Conservation (phyloP, 1,140 invertebrate species). For the Antheraea mylitta region DNA sequence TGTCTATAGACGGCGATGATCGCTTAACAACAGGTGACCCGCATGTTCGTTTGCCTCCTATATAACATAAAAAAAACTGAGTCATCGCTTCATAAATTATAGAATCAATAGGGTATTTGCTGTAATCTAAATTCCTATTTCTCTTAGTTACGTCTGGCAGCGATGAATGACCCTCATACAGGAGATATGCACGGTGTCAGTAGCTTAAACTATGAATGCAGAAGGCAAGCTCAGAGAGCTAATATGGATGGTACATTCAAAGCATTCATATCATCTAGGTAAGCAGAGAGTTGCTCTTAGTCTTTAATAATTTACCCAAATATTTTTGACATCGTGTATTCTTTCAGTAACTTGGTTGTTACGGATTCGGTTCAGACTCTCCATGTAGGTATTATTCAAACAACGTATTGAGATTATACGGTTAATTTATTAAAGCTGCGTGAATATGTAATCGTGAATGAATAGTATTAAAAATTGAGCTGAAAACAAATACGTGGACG, state of each 20-base stretch:
- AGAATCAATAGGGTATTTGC: too few species aligned
- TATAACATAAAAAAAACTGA: too few species aligned
- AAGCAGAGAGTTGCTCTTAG: constrained; percentile 23
- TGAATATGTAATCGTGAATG: background rate
- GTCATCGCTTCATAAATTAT: too few species aligned
- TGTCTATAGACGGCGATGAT: too few species aligned
- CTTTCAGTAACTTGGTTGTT: too few species aligned
- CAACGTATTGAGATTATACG: too few species aligned
- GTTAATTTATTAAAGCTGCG: background rate
- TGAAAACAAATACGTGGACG: background rate
- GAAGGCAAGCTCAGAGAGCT: constrained; percentile 91
- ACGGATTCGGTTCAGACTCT: too few species aligned
- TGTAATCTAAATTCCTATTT: background rate
- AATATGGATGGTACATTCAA: constrained; percentile 94
- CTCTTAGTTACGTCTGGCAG: constrained; percentile 91
- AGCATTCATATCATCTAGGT: constrained; percentile 93
- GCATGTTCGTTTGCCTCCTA: too few species aligned
- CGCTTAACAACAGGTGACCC: too few species aligned
- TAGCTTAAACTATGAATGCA: constrained; percentile 95
- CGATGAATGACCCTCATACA: constrained; percentile 93
- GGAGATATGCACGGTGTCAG: constrained; percentile 95
- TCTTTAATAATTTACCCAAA: background rate
- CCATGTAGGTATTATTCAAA: too few species aligned
- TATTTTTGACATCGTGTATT: too few species aligned
- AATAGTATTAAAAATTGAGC: background rate